Evolutionary conservation across 1,140 invertebrate species (phyloP).

Genomic region (Nixonia krombeini): DNA sequence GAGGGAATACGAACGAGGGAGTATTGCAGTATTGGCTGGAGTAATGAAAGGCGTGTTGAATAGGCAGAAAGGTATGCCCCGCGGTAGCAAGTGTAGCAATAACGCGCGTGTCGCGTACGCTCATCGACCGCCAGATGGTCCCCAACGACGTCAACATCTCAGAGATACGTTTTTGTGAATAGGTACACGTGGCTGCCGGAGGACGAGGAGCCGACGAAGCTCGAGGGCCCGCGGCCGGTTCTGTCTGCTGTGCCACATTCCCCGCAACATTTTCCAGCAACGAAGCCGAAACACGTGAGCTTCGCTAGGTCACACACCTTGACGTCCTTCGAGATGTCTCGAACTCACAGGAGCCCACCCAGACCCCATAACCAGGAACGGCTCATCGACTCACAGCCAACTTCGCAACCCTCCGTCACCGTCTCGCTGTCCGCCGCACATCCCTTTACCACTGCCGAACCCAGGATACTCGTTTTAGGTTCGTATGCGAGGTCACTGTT

Average conservation of each 20-base stretch:
- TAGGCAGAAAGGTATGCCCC: conserved; percentile 19
- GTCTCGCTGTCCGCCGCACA: conserved; percentile 52
- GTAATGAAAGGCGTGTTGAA: conserved; percentile 36
- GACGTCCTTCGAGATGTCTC: conserved; percentile 82
- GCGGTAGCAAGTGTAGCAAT: conserved; percentile 14
- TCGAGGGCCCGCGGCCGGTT: conserved; percentile 78
- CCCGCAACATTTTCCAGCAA: conserved; percentile 70
- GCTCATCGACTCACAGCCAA: conserved; percentile 72
- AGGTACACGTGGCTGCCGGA: conserved; percentile 81
- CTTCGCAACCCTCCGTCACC: conserved; percentile 55
- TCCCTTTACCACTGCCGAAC: conserved; percentile 67
- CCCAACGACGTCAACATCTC: too few species aligned
- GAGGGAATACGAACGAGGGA: conserved; percentile 20
- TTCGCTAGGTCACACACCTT: conserved; percentile 89
- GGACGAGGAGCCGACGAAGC: conserved; percentile 79
- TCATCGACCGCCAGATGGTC: conserved; percentile 6
- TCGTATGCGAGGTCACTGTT: too few species aligned
- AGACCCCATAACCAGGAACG: conserved; percentile 79
- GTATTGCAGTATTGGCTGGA: too few species aligned
- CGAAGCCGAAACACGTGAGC: conserved; percentile 86
- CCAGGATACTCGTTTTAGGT: conserved; percentile 71
- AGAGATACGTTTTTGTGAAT: conserved; percentile 25
- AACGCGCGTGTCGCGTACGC: conserved; percentile 14
- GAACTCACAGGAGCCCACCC: conserved; percentile 71
- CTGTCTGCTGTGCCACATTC: conserved; percentile 67